Base-by-base conservation (phyloP, 2,888 invertebrate genomes). In the Corbicula japonica region DNA sequence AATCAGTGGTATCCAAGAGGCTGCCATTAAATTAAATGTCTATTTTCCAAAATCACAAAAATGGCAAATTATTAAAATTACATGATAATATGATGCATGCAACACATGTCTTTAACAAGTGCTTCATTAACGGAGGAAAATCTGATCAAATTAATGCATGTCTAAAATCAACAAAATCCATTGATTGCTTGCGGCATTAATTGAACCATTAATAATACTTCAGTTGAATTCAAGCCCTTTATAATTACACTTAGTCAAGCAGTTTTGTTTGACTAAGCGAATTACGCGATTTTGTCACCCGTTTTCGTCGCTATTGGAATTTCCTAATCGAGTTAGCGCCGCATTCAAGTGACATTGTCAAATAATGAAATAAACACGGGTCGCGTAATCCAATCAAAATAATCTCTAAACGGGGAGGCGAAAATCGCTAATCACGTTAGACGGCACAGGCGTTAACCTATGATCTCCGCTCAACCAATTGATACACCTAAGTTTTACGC, bases 171-270 rank as follows among this genome's bases (percentile, higher is more conserved):
- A 69, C 68, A 58, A 34, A 58, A 46, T 38, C 58, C 44, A 32
- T 44, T 56, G 46, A 69, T 69, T 70, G 28, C 35, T 48, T 41
- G 15, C 23, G 32, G 66, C 38, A 46, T 28, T 76, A 71, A 76
- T 71, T 76, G 76, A 52, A 34, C 52, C 58, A 56, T 65, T 76
- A 71, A 72, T 70, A 72, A 72, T 72, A 72, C 77, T 71, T 68
- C 46, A 68, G 21, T 44, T 62, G 68, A 50, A 56, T 54, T 62
- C 72, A 68, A 72, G 60, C 62, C 52, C 35, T 61, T 38, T 60
- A 77, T 66, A 58, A 69, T 50, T 60, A 56, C 56, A 50, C 72
- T 73, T 54, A 56, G 73, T 62, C 66, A 56, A 38, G 46, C 62
- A 26, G 21, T 46, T 23, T 32, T 77, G 62, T 77, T 77, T 76